These are phyloP conservation scores for Psittacula derbiana DNA, from an alignment of 2,797 vertebrate species.

Conservation along the genomic window DNA sequence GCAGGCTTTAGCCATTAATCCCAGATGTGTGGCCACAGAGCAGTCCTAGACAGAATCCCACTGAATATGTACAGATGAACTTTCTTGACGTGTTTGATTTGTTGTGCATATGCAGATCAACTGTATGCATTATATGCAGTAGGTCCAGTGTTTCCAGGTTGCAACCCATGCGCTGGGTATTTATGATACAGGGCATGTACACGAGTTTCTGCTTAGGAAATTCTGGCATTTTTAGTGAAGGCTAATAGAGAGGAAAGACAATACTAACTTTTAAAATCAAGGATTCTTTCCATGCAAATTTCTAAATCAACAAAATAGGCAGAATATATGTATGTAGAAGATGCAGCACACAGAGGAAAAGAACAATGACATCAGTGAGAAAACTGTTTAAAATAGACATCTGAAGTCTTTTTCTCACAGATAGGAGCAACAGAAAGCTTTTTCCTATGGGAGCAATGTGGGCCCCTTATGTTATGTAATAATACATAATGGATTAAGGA, in stretches of 20 bases:
- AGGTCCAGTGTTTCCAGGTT: not conserved
- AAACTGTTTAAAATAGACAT: not conserved
- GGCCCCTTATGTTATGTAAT: not conserved
- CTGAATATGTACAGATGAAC: not conserved
- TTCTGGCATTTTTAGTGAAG: conserved; percentile 10
- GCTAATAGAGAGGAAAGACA: not conserved
- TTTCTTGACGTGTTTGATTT: not conserved
- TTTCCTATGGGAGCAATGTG: not conserved
- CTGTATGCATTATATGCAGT: not conserved
- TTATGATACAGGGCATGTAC: not conserved
- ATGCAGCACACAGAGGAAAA: not conserved
- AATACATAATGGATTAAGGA: not conserved
- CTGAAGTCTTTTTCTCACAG: conserved; percentile 7
- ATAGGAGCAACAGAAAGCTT: not conserved
- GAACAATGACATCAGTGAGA: not conserved
- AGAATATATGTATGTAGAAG: not conserved
- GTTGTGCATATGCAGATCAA: not conserved
- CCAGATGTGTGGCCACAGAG: not conserved
- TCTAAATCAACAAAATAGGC: not conserved
- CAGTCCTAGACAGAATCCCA: not conserved
- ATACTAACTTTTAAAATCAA: not conserved
- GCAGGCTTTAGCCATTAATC: not conserved
- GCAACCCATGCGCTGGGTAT: not conserved
- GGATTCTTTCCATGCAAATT: not conserved
- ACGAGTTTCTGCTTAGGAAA: not conserved